Percentiles rank a stretch among this genome's conserved stretches.
Conservation (phyloP, 64 coral and sea anemone species). For the Trachythela sp. region DNA sequence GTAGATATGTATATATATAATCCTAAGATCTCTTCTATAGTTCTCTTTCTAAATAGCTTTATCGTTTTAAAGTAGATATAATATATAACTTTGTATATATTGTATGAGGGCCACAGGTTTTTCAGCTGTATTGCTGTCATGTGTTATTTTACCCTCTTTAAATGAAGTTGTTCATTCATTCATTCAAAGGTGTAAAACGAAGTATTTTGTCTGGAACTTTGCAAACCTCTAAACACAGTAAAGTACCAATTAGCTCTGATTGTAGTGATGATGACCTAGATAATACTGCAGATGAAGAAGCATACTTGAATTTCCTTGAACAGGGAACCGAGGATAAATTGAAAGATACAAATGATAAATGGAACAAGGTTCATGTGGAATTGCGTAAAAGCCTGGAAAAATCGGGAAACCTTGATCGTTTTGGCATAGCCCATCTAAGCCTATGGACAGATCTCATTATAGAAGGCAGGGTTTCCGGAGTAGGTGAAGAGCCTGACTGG, state of each 20-base stretch:
- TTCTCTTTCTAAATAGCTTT: too few relatives aligned
- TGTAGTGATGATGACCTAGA: neutral
- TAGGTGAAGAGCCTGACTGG: conserved; percentile 44
- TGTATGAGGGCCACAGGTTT: too few relatives aligned
- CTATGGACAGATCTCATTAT: conserved; percentile 52
- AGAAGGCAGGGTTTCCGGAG: conserved; percentile 42
- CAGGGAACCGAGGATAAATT: neutral
- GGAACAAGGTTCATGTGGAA: conserved; percentile 38
- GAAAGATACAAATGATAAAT: conserved; percentile 33
- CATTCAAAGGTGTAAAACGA: conserved; percentile 1
- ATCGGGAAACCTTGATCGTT: conserved; percentile 28
- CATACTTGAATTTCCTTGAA: conserved; percentile 30
- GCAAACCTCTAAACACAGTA: neutral
- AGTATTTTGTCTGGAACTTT: neutral
- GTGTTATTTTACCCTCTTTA: too few relatives aligned
- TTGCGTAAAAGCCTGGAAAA: conserved; percentile 32
- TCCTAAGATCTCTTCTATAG: too few relatives aligned
- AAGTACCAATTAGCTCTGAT: neutral
- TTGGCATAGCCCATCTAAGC: conserved; percentile 40
- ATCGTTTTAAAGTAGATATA: too few relatives aligned
- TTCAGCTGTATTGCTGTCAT: too few relatives aligned
- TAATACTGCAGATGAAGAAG: conserved; percentile 43
- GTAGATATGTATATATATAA: too few relatives aligned
- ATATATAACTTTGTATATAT: too few relatives aligned
- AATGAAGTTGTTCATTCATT: too few relatives aligned